Evolutionary conservation across 2,888 invertebrate genomes (phyloP), one percentile per base, ranked within the genome.

Genomic region (Mycalesis mineus): DNA sequence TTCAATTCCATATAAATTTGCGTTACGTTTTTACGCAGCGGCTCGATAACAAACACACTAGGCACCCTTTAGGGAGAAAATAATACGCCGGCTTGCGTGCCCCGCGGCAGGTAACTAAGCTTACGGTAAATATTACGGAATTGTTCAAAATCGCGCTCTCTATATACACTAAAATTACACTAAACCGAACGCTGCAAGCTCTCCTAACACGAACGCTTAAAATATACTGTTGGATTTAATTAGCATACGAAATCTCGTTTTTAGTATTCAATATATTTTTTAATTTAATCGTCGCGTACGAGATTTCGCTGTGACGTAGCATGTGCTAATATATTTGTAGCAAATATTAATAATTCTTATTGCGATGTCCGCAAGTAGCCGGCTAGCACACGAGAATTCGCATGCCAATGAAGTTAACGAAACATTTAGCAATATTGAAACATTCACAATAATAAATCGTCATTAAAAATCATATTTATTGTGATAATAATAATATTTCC

Each of bases 181-280:
- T 73, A 73, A 67, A 71, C 67, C 68, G 81, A 82, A 83, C 87
- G 87, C 88, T 88, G 88, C 88, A 87, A 88, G 88, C 88, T 84
- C 82, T 69, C 68, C 74, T 78, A 77, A 54, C 71, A 69, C 41
- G 70, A 75, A 80, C 73, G 75, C 78, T 73, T 76, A 79, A 78
- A 80, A 74, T 75, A 77, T 55, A 36, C 1, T 36, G 36, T 36
- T 11, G 36, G 36, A 11, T 36, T 33, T 11, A 11, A 36, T 36
- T 36, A 36, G 36, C 36, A 36, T 36, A 11, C 36, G 36, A 36
- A 36, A 36, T 36, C 36, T 11, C 36, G 11, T 36, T 11, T 33
- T 36, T 36, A 1, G 36, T 11, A 36, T 11, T 11, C 11, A 9
- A 36, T 36, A 4, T 1, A 36, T 22, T 22, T 2, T 4, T 22